Evolutionary conservation across 1,140 invertebrate species (phyloP), one percentile per base, ranked within the genome.

Genomic region (Sycophaga agraensis): DNA sequence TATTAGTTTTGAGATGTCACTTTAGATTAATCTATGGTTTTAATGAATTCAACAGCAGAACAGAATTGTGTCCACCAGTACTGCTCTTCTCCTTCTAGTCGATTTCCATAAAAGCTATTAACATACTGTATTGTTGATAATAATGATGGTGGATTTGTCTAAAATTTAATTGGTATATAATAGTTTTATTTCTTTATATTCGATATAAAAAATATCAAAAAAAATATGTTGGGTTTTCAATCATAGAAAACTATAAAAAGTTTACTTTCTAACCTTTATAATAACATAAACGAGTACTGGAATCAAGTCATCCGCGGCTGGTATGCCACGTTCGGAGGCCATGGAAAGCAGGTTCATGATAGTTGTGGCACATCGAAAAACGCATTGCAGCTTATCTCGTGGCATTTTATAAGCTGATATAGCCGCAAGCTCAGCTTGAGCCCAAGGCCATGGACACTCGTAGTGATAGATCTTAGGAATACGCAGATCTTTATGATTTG

Each of bases 61-160:
- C 91, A 93, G 78, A 99, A 98, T 76, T 98, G 96, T 39, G 94
- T 97, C 97, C 97, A 99, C 89, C 96, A 98, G 81, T 98, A 99
- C 73, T 93, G 89, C 74, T 97, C 93, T 80, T 97, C 94, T 34
- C 97, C 96, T 65, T 86, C 84, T 14, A 98, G 83, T 61, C 89
- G 86, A 65, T 88, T 86, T 31, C 88, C 90, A 70, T 93, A 96
- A 75, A 97, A 96, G 71, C 91, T 94, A 72, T 91, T 91, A 43
- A 99, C 94, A 75, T 97, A 98, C 79, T 99, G 95, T 67, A 99
- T 88, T 3, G 95, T 99, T 1, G 96, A 98, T n/a, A 99, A 82
- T 54, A 99, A 82, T 49, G 91, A 91, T 17, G 91, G 91, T 9
- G 96, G 96, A 86, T 98, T 98, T 16, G 94, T 93, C 91, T 93